Evolutionary conservation across 2,113 vertebrate genomes (phyloP).

Genomic region (Gambusia holbrooki): DNA sequence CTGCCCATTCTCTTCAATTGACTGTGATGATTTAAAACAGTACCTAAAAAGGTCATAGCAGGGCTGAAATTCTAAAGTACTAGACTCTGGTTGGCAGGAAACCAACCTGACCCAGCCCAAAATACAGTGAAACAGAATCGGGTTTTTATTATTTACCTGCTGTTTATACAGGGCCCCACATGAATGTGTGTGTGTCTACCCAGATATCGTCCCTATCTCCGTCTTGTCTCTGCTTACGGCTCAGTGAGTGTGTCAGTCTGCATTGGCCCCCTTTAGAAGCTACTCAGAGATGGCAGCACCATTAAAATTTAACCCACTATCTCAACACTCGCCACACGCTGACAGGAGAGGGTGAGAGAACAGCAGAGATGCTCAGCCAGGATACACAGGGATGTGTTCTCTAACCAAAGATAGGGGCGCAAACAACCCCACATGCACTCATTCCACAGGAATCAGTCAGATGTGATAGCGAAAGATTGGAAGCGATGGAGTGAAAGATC

Average conservation of each 20-base stretch:
- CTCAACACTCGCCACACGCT: slow-evolving; percentile 62
- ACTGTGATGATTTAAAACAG: not conserved
- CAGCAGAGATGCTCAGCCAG: slow-evolving; percentile 44
- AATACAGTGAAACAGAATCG: not conserved
- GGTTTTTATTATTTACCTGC: slow-evolving; percentile 43
- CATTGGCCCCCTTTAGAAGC: slow-evolving; percentile 70
- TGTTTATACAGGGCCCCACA: slow-evolving; percentile 50
- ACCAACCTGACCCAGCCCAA: slow-evolving; percentile 1
- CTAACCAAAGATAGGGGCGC: slow-evolving; percentile 37
- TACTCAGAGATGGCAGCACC: slow-evolving; percentile 78
- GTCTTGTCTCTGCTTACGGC: slow-evolving; percentile 73
- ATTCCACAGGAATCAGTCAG: slow-evolving; percentile 54
- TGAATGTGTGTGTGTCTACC: slow-evolving; percentile 43
- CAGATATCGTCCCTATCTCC: slow-evolving; percentile 54
- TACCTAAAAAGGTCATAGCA: not conserved
- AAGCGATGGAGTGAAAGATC: slow-evolving; percentile 70
- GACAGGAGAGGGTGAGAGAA: slow-evolving; percentile 48
- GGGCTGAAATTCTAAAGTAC: not conserved
- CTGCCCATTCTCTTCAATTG: not conserved
- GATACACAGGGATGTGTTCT: slow-evolving; percentile 53
- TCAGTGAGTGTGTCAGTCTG: slow-evolving; percentile 78
- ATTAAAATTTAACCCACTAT: slow-evolving; percentile 83
- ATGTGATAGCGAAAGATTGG: slow-evolving; percentile 66
- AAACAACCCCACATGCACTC: slow-evolving; percentile 13
- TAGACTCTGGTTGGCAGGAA: not conserved